Evolutionary conservation across 2,888 invertebrate genomes (phyloP).

Genomic region (Augiades crinisus): DNA sequence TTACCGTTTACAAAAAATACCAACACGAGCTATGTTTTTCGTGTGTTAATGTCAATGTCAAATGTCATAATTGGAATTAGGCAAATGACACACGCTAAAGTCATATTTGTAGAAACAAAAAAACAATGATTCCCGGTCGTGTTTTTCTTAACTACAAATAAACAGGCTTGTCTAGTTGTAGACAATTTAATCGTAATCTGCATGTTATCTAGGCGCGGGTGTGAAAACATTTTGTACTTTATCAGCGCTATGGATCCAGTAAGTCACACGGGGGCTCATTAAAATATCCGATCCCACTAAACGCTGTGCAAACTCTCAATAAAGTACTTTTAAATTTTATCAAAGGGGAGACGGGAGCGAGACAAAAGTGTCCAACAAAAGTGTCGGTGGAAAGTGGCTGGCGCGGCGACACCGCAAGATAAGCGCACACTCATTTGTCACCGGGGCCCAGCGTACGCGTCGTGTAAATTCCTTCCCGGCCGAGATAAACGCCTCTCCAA

Average conservation of each 20-base stretch:
- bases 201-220: slow-evolving; percentile 11
- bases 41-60: no score
- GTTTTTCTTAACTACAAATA: slow-evolving; percentile 4
- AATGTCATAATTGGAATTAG: no score
- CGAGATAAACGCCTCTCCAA: slow-evolving; percentile 65
- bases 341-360: slow-evolving; percentile 37
- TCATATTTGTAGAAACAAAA: no score
- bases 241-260: slow-evolving; percentile 32
- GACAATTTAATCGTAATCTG: slow-evolving; percentile 10
- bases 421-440: slow-evolving; percentile 76
- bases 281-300: slow-evolving; percentile 46
- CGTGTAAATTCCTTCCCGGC: slow-evolving; percentile 70
- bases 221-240: slow-evolving; percentile 20
- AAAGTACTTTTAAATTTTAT: slow-evolving; percentile 38
- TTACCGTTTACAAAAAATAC: no score
- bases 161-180: background rate
- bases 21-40: no score
- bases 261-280: slow-evolving; percentile 45
- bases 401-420: slow-evolving; percentile 50
- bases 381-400: slow-evolving; percentile 35
- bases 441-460: slow-evolving; percentile 59
- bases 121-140: no score
- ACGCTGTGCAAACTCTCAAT: slow-evolving; percentile 39
- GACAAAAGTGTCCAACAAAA: slow-evolving; percentile 34
- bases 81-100: no score